Percentiles rank a stretch among this genome's conserved stretches.
Evolutionary conservation across 2,888 invertebrate genomes (phyloP).

Genomic region (Dendrolimus pini): DNA sequence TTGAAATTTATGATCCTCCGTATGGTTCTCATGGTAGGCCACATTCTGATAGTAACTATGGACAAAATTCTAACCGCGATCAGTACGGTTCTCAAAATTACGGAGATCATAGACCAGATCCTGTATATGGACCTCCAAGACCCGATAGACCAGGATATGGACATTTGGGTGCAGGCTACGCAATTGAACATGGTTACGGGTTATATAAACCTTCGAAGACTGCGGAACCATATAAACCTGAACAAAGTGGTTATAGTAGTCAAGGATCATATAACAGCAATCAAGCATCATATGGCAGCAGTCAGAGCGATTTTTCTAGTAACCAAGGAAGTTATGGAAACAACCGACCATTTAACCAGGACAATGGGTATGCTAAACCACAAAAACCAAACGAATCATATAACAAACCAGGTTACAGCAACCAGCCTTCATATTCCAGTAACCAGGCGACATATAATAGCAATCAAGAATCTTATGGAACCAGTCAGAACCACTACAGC

Average conservation of each 20-base stretch:
- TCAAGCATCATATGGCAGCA: not conserved
- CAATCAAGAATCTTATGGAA: constrained; percentile 9
- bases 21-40: constrained; percentile 37
- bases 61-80: constrained; percentile 1
- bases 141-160: constrained; percentile 2
- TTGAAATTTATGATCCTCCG: constrained; percentile 60
- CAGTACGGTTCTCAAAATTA: constrained; percentile 32
- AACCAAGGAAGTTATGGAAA: constrained; percentile 13
- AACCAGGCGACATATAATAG: constrained; percentile 10
- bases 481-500: constrained; percentile 3
- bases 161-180: constrained; percentile 3
- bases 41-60: constrained; percentile 21
- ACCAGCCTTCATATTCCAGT: constrained; percentile 1
- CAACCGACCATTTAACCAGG: not conserved
- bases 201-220: constrained; percentile 6
- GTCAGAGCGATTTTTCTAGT: constrained; percentile 9
- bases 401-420: constrained; percentile 5
- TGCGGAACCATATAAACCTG: not conserved
- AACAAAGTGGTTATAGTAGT: not conserved
- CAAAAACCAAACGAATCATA: constrained; percentile 1
- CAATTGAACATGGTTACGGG: constrained; percentile 4
- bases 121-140: constrained; percentile 1
- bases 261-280: not conserved
- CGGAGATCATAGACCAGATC: constrained; percentile 21
- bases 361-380: constrained; percentile 1